Evolutionary conservation across 2,888 invertebrate genomes (phyloP), one percentile per base, ranked within the genome.

Genomic region (Andrena bicolor): DNA sequence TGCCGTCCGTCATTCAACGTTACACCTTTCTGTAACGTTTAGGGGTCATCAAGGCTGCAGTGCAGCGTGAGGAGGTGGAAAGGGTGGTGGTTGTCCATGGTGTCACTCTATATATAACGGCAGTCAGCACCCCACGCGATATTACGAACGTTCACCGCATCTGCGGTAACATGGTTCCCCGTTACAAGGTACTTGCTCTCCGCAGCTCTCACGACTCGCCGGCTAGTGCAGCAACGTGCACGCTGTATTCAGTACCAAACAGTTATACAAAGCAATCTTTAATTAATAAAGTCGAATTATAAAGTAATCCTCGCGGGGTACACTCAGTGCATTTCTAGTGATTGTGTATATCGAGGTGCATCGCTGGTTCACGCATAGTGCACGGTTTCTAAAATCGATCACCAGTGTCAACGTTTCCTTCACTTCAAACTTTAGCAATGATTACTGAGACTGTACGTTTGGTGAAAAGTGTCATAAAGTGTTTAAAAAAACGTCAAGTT

Each of bases 61-160:
- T 61, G 49, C 64, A 61, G 61, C 16, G 28, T 30, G 41, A 65
- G 49, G 41, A 0, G 32, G 72, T 79, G 78, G 79, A 73, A 66
- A 86, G 89, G 90, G 92, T 89, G 90, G 89, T 85, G 87, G 87
- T 73, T 80, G 84, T 76, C 89, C 89, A 91, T 92, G 92, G 92
- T 93, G 92, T 92, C 92, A 93, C 93, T 92, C 92, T 90, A 93
- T 94, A 94, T 93, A 94, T 92, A 94, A 92, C 92, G 90, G 89
- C 84, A 86, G 85, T 80, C 78, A 74, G 88, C 91, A 92, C 92
- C 91, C 92, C 90, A 90, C 92, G 88, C 91, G 90, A 88, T 93
- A 93, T 93, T 93, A 90, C 92, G 91, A 93, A 94, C 93, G 91
- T 92, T 93, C 92, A 92, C 94, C 93, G 94, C 93, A 91, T 92